Evolutionary conservation across 2,888 invertebrate species (phyloP).

Genomic region (Tanaodytes sp.): DNA sequence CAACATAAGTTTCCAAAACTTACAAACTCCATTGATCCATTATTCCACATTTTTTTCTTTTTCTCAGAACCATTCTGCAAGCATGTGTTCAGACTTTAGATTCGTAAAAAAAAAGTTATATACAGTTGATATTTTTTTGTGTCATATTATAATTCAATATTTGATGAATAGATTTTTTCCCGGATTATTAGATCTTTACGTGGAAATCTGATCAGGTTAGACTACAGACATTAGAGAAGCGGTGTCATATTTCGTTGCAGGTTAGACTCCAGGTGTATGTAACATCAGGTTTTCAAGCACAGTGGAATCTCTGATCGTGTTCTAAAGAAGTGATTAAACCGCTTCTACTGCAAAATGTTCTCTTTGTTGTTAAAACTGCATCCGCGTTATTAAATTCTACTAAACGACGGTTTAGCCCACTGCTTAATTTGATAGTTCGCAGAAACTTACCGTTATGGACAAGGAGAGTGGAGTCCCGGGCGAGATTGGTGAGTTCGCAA

Average conservation of each 20-base stretch:
- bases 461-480: slow-evolving; percentile 85
- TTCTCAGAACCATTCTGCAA: background rate
- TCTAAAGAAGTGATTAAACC: background rate
- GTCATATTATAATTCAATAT: slow-evolving; percentile 6
- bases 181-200: slow-evolving; percentile 21
- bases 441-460: slow-evolving; percentile 85
- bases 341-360: background rate
- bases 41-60: background rate
- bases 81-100: background rate
- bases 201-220: slow-evolving; percentile 26
- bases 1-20: slow-evolving; percentile 4
- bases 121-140: no score
- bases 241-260: slow-evolving; percentile 22
- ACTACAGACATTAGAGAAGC: slow-evolving; percentile 27
- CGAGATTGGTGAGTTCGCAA: slow-evolving; percentile 84
- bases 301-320: no score
- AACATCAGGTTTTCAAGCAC: slow-evolving; percentile 1
- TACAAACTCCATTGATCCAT: slow-evolving; percentile 2
- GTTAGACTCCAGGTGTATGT: slow-evolving; percentile 27
- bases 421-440: no score
- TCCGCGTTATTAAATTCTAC: no score
- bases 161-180: slow-evolving; percentile 19
- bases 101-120: no score
- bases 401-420: no score
- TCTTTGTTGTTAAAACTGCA: no score